A percentile compares a stretch with the other conserved stretches of the same genome.
phyloP scores from a whole-genome alignment of 2,113 vertebrate genomes.

The Mustelus asterias region DNA sequence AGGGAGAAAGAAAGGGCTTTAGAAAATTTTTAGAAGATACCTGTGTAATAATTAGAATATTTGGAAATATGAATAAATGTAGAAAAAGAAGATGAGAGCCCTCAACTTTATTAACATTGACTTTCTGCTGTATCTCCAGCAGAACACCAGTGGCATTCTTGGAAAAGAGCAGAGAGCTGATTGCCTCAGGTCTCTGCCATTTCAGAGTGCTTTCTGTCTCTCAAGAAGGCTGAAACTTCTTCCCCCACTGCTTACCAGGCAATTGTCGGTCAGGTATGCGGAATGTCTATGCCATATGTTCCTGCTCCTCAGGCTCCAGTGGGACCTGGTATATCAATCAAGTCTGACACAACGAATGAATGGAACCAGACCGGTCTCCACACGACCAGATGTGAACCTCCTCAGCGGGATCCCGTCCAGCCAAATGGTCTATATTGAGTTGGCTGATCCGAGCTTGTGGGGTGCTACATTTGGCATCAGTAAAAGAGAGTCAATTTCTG shows the following conservation, averaged over 20 bases:
- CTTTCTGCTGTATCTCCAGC: background rate
- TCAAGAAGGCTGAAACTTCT: background rate
- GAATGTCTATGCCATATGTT: background rate
- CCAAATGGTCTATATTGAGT: background rate
- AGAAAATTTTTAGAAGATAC: background rate
- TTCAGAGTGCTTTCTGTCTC: background rate
- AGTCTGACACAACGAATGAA: background rate
- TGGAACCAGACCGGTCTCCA: background rate
- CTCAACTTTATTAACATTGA: background rate
- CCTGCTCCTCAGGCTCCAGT: background rate
- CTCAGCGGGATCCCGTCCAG: background rate
- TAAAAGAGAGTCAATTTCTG: background rate
- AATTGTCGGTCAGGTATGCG: background rate
- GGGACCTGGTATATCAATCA: background rate
- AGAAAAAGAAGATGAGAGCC: background rate
- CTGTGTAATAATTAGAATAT: background rate
- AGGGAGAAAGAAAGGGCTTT: background rate
- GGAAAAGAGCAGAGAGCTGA: background rate
- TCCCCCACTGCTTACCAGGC: background rate
- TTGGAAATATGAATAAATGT: background rate
- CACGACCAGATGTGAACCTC: no score
- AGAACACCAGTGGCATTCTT: background rate
- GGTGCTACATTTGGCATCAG: background rate
- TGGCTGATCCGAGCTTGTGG: background rate
- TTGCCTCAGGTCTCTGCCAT: no score